Conservation (phyloP, 92 coral and sea anemone species). For the Isaurus tuberculatus region DNA sequence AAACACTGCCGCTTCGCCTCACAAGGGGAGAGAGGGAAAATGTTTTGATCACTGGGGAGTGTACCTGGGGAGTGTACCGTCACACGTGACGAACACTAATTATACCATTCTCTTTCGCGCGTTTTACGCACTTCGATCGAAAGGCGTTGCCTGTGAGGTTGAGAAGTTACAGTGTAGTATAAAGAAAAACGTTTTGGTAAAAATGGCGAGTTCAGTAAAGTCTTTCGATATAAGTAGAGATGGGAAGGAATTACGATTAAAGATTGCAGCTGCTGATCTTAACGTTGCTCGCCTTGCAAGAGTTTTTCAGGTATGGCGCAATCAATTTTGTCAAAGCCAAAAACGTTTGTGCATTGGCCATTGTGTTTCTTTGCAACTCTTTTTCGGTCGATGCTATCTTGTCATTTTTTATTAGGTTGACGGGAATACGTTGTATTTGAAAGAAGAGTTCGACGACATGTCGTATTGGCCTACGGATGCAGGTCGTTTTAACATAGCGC, state of each 20-base stretch:
- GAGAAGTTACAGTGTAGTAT: no score
- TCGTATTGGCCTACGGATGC: background rate
- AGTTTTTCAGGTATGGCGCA: constrained; percentile 11
- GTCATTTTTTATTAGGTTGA: background rate
- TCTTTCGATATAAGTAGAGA: background rate
- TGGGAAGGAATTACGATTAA: background rate
- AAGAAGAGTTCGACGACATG: constrained; percentile 11
- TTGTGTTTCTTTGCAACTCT: background rate
- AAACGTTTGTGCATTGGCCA: background rate
- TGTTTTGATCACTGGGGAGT: no score
- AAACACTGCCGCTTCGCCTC: no score
- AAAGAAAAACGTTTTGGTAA: no score
- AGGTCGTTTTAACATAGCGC: constrained; percentile 49
- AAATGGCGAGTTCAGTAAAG: no score
- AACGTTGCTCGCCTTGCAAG: constrained; percentile 6
- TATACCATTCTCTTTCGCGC: no score
- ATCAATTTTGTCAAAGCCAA: background rate
- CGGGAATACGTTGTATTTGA: background rate
- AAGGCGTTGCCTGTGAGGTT: background rate
- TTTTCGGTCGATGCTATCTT: background rate
- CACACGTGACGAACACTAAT: no score
- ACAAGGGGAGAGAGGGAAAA: no score
- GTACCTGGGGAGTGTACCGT: no score
- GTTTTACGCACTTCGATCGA: no score
- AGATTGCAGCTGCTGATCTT: constrained; percentile 13